These are phyloP conservation scores for Anhinga anhinga DNA, from an alignment of 2,113 vertebrate species.

Conservation along the genomic window DNA sequence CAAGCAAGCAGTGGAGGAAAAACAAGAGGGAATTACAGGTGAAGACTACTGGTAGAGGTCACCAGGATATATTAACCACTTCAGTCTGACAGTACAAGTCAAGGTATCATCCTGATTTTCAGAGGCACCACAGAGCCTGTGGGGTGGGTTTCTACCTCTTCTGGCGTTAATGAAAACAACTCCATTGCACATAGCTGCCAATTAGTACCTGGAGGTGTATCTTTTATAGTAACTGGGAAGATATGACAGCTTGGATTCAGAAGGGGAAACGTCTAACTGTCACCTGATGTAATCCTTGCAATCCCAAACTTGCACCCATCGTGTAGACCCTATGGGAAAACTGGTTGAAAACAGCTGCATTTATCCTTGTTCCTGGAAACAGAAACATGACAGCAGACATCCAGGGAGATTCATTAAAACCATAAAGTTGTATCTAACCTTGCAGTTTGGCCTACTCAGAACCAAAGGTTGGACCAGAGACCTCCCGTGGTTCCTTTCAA, in stretches of 20 bases:
- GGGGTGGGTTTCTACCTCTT: not conserved
- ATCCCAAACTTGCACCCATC: not conserved
- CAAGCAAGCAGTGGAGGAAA: not conserved
- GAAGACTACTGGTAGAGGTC: not conserved
- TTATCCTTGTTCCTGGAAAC: not conserved
- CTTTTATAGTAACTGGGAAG: not conserved
- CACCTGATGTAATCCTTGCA: not conserved
- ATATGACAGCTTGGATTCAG: not conserved
- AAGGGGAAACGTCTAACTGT: not conserved
- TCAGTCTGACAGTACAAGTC: not conserved
- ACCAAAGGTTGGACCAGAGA: not conserved
- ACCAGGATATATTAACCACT: not conserved
- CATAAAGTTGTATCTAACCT: not conserved
- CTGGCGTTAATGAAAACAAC: not conserved
- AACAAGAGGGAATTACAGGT: not conserved
- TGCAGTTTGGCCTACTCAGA: not conserved
- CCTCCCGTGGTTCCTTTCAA: not conserved
- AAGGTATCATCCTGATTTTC: not conserved
- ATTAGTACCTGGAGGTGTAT: not conserved
- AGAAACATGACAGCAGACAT: not conserved
- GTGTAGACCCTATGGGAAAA: not conserved
- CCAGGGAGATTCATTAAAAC: not conserved
- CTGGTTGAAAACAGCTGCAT: not conserved
- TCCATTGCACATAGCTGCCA: not conserved
- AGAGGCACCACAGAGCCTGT: not conserved